Conservation (phyloP, 2,888 invertebrate species). For the Leucania comma region DNA sequence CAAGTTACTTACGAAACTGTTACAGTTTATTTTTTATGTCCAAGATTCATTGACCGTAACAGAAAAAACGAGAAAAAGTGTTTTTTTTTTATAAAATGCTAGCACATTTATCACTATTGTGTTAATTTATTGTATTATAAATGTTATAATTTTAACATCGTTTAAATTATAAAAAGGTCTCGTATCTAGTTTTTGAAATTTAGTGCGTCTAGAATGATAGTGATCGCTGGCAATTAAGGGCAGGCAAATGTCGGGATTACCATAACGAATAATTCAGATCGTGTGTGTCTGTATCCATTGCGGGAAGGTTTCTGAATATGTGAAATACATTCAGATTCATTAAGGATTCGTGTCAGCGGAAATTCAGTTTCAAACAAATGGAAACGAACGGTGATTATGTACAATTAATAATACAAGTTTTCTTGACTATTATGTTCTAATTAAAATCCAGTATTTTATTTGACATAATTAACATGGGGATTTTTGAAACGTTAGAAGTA, state of each 20-base stretch:
- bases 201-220: constrained; percentile 24
- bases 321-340: constrained; percentile 37
- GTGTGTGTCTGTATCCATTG: constrained; percentile 44
- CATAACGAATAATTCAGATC: constrained; percentile 46
- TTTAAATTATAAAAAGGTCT: constrained; percentile 46
- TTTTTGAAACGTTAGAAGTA: too few species aligned
- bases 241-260: constrained; percentile 26
- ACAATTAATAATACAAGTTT: too few species aligned
- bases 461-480: too few species aligned
- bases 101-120: constrained; percentile 4
- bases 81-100: constrained; percentile 1
- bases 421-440: too few species aligned
- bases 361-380: not conserved
- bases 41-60: constrained; percentile 9
- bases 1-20: constrained; percentile 9
- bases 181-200: constrained; percentile 21
- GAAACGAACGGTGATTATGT: too few species aligned
- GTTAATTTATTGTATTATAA: constrained; percentile 25
- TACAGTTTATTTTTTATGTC: constrained; percentile 5
- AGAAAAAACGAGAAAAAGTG: not conserved
- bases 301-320: constrained; percentile 27
- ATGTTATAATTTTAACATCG: constrained; percentile 35
- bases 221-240: constrained; percentile 38
- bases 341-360: constrained; percentile 7
- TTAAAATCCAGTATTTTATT: too few species aligned